Evolutionary conservation across 2,113 vertebrate genomes (phyloP).

Genomic region (Grantiella picta): DNA sequence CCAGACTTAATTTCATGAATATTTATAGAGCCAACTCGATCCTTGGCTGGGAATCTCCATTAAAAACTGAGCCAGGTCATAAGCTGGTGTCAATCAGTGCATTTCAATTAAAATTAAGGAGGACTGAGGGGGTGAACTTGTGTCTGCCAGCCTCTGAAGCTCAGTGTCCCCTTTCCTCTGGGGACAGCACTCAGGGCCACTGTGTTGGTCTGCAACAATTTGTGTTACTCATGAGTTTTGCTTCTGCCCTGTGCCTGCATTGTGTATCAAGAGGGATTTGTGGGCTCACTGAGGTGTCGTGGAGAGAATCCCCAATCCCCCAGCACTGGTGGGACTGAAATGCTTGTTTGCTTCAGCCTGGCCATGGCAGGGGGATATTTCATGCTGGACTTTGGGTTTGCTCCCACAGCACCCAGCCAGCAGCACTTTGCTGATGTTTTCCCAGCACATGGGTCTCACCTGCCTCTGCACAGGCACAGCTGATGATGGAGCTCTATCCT

Average conservation of each 20-base stretch:
- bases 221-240: neutral
- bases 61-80: neutral
- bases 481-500: rapidly evolving
- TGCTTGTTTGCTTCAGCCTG: neutral
- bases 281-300: neutral
- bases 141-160: neutral
- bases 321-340: neutral
- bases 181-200: neutral
- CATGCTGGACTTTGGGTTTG: neutral
- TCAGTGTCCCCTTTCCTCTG: neutral
- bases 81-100: neutral
- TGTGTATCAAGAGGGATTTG: rapidly evolving
- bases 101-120: neutral
- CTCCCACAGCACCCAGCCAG: neutral
- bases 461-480: neutral
- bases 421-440: neutral
- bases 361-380: neutral
- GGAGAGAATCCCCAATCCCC: rapidly evolving
- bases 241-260: neutral
- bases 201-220: neutral
- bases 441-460: rapidly evolving
- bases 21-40: conserved; percentile 18
- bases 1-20: conserved; percentile 35
- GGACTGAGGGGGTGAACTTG: neutral
- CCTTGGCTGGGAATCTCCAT: neutral